A percentile compares a stretch with the other conserved stretches of the same genome.
Conservation (phyloP, 2,797 vertebrate species). For the Danio choprae region DNA sequence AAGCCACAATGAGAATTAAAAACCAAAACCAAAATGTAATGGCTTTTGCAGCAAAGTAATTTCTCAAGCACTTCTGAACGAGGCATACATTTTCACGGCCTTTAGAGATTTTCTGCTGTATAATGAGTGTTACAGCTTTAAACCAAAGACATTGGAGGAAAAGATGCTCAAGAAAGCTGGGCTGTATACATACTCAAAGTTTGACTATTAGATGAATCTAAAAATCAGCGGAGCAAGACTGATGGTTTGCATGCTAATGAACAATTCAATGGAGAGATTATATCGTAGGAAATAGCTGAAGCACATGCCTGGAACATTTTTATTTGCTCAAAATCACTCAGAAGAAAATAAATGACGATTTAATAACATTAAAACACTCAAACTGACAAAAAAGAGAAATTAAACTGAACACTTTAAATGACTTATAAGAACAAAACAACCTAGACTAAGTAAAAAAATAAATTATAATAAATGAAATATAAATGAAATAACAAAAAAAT, state of each 20-base stretch:
- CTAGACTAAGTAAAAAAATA: no score
- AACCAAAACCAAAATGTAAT: neutral
- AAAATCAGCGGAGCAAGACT: neutral
- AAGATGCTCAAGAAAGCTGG: neutral
- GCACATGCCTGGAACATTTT: neutral
- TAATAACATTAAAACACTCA: no score
- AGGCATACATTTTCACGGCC: neutral
- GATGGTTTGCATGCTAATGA: neutral
- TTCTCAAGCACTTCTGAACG: constrained; percentile 26
- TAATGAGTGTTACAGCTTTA: neutral
- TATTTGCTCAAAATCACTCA: neutral
- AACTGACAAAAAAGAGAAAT: no score
- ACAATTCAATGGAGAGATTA: neutral
- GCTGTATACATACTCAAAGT: neutral
- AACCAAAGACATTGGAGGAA: neutral
- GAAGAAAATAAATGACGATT: no score
- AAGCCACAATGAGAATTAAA: neutral
- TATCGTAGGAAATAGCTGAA: neutral
- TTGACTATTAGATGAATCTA: neutral
- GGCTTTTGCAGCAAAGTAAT: constrained; percentile 20
- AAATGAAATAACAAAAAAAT: no score
- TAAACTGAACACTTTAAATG: no score
- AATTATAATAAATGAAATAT: no score
- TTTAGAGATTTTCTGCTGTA: neutral
- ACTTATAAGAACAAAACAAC: no score